Base-by-base conservation (phyloP, 2,113 vertebrate species). In the Leptobrachium leishanense region DNA sequence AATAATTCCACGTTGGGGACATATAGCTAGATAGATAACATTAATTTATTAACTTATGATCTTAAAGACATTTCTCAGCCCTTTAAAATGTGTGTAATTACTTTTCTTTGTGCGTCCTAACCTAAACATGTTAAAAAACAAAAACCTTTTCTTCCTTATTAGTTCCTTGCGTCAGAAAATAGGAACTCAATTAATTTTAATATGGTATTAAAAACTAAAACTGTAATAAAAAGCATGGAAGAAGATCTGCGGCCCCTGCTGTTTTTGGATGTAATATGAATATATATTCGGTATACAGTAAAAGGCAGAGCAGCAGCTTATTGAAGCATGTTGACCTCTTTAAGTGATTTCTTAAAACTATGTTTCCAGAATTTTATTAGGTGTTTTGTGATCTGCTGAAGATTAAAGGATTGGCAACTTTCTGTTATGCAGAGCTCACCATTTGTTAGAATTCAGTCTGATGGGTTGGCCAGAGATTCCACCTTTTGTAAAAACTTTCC, bases 321-420 rank as follows among this genome's bases (percentile, higher is more conserved):
- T 50, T 20, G 42, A 68, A 67, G 72, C 78, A 68, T 74, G 41
- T 44, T 74, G 64, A 81, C 64, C 65, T 74, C 40, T 81, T 46
- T 59, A 74, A 81, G 72, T 74, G 78, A 74, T 68, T 81, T 81
- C 20, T 68, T 68, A 53, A 55, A 73, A 74, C 43, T 72, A 54
- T 68, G 72, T 59, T 79, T 81, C 78, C 64, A 74, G 43, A 6
- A 59, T 42, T 81, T 81, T 81, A 81, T 74, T 81, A 81, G 57
- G 78, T 81, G 78, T 81, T 74, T 59, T 81, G 71, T 81, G 78
- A 81, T 81, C 78, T 81, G 78, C 64, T 50, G 71, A 74, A 74
- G 78, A 81, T 81, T 81, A 81, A 81, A 81, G 72, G 78, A 81
- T 81, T 81, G 78, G 78, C 78, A 81, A 68, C 39, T 68, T 55